Evolutionary conservation across 1,140 invertebrate species (phyloP), one percentile per base, ranked within the genome.

Genomic region (Ceratitis capitata): DNA sequence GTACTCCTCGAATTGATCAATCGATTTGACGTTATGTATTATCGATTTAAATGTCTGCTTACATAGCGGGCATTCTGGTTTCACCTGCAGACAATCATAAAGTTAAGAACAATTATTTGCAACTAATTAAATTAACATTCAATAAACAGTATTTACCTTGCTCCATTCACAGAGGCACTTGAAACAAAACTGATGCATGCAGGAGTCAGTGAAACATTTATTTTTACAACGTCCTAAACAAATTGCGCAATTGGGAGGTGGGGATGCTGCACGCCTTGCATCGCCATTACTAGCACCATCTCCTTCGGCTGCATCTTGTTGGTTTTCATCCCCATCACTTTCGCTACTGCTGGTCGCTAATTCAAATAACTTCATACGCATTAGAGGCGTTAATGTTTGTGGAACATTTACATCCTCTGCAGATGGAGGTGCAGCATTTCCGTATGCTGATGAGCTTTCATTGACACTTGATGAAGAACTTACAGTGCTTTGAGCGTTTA

Each of bases 111-210:
- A 61, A 4, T 16, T 64, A 7, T 61, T n/a, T 9, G 16, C 49
- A 53, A 53, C 7, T 53, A 10, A 49, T 5, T 5, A 49, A 49
- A 49, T 5, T n/a, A n/a, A n/a, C n/a, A n/a, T n/a, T n/a, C n/a
- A 56, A 7, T 0, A 56, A n/a, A 53, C 51, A 3, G 26, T 1
- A 86, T 83, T 86, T 90, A 96, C 95, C 93, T 98, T 98, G 49
- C 97, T 98, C 98, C 98, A 99, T 89, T 98, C 96, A 56, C 97
- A 92, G 2, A 99, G 93, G 91, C 98, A 99, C 85, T 95, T 95
- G 88, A 98, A 98, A 91, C 98, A 99, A 91, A 99, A 99, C 89
- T 97, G 95, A 92, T 99, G 98, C 87, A 97, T 94, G 90, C 98
- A 99, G 47, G 95, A 96, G 89, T 98, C 96, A 0, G 97, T 97